Conservation (phyloP, 2,888 invertebrate species). For the Aphelenchoides bicaudatus region DNA sequence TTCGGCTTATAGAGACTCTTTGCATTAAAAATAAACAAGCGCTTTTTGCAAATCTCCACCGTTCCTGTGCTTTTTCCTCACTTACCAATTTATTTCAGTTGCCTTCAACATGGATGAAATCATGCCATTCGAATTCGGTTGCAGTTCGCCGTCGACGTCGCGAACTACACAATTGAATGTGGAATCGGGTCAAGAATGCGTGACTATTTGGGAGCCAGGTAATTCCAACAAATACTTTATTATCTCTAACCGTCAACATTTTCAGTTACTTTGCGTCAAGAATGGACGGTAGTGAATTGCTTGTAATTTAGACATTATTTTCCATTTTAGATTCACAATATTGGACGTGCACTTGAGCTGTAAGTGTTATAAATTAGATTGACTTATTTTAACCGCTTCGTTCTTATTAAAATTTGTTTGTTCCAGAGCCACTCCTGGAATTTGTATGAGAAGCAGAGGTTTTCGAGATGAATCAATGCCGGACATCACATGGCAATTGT, state of each 20-base stretch:
- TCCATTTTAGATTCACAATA: conserved; percentile 14
- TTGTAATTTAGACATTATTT: conserved; percentile 12
- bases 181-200: conserved; percentile 37
- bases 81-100: neutral
- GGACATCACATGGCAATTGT: conserved; percentile 60
- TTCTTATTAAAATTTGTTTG: too few relatives aligned
- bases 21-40: neutral
- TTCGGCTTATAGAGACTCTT: too few relatives aligned
- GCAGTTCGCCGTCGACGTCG: conserved; percentile 20
- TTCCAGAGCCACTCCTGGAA: conserved; percentile 57
- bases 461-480: conserved; percentile 50
- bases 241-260: too few relatives aligned
- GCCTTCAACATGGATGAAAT: conserved; percentile 4
- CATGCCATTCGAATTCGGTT: conserved; percentile 21
- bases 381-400: neutral
- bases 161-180: neutral
- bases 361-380: too few relatives aligned
- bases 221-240: too few relatives aligned
- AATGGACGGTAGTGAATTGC: conserved; percentile 55
- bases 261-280: conserved; percentile 52
- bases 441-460: conserved; percentile 57
- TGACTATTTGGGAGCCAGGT: conserved; percentile 55
- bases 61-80: neutral
- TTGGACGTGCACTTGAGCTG: conserved; percentile 4
- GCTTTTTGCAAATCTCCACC: neutral